Percentiles rank a stretch among this genome's conserved stretches.
Conservation (phyloP, 1,140 invertebrate genomes). For the Drosophila triauraria region DNA sequence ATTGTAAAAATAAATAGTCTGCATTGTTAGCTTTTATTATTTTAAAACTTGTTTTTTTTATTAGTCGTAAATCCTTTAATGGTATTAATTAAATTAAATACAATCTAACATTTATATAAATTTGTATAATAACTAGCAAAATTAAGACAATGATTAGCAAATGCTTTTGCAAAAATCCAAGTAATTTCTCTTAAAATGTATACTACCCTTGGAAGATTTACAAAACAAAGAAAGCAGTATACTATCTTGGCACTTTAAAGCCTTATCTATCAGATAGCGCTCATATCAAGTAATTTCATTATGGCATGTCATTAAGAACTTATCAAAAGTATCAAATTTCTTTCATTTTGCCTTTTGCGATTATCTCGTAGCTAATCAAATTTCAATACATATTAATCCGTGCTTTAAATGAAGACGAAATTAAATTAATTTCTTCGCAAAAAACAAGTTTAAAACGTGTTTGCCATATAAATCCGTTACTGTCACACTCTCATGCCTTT, state of each 20-base stretch:
- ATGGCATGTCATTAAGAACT: slow-evolving; percentile 17
- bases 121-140: too few species aligned
- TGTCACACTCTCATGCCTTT: slow-evolving; percentile 11
- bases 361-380: slow-evolving; percentile 3
- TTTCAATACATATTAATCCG: neutral
- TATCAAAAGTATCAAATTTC: slow-evolving; percentile 21
- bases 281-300: slow-evolving; percentile 35
- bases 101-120: too few species aligned
- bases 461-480: slow-evolving; percentile 21
- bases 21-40: too few species aligned
- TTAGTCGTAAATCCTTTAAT: too few species aligned
- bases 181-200: too few species aligned
- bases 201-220: neutral
- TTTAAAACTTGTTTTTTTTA: too few species aligned
- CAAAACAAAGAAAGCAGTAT: neutral
- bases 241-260: slow-evolving; percentile 13
- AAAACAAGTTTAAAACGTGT: slow-evolving; percentile 30
- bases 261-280: slow-evolving; percentile 28
- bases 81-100: too few species aligned
- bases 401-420: slow-evolving; percentile 22
- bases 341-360: slow-evolving; percentile 5
- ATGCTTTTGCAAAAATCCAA: too few species aligned
- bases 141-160: too few species aligned
- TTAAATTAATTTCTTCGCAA: slow-evolving; percentile 1
- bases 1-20: too few species aligned